Evolutionary conservation across 2,113 vertebrate genomes (phyloP), one percentile per base, ranked within the genome.

Genomic region (Crotophaga sulcirostris): DNA sequence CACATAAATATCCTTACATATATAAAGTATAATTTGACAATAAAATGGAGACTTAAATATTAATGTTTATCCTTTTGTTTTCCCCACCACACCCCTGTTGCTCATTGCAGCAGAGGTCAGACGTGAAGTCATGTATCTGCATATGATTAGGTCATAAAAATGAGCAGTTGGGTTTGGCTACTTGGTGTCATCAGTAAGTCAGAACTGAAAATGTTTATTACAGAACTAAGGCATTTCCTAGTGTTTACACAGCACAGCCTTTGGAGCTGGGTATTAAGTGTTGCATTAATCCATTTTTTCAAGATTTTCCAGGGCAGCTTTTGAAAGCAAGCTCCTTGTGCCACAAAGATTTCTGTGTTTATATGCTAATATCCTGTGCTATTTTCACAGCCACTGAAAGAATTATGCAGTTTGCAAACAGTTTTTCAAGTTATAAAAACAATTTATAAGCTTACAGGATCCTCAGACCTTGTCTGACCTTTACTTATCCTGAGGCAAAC

Each of bases 281-380:
- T 81, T 8, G 2, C 72, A 58, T 85, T 93, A 89, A 90, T 78
- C 81, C 60, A 62, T 68, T 94, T 94, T 92, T 70, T 64, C 79
- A 83, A 56, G 84, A 56, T 90, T 96, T 96, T 63, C 79, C 81
- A 87, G 47, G 9, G 73, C 70, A 45, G 88, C 88, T 74, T 90
- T 92, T 90, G 68, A 92, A 93, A 92, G 88, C 82, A 86, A 92
- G 73, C 69, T 81, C 66, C 66, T 84, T 89, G 90, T 72, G 72
- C 76, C 80, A 93, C 92, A 96, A 91, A 95, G 85, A 40, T 73
- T 90, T 64, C 83, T 87, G 73, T 95, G 95, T 95, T 95, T 94
- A 92, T 82, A 94, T 93, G 92, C 68, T 92, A 92, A 91, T 91
- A 87, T 75, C 90, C 94, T 84, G 69, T 73, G 77, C 66, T 90